Base-by-base conservation (phyloP, 1,140 invertebrate genomes). In the Saxidomus purpurata region DNA sequence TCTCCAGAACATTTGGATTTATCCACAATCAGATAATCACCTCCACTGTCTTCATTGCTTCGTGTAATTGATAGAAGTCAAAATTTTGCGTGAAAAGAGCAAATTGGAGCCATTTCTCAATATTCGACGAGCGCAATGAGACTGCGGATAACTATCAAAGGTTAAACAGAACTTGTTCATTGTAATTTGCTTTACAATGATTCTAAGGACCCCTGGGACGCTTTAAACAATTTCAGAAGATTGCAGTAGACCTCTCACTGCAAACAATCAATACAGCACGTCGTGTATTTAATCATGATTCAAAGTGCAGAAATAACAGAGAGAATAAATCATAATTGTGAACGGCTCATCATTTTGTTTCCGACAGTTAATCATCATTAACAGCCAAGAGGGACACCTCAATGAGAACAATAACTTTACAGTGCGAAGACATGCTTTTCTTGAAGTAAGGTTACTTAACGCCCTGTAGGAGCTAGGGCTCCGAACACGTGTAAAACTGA, bases 161-260 rank as follows among this genome's bases (percentile, higher is more conserved):
- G 79, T 63, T 81, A 61, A 81, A 81, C 40, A 81, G 79, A 81
- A 81, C 79, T 81, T 81, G 79, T 61, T 81, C 79, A 81, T 81
- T 81, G 47, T 81, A 81, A 81, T 81, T 81, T 81, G 79, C 36
- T 38, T 38, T 81, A 81, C 52, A 63, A 63, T 81, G 79, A 63
- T 34, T 81, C 52, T 40, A 13, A 34, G 49, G 25, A 55, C 79
- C 52, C 79, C 52, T 52, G 79, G 79, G 79, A 81, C 25, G 25
- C 6, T 81, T 61, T 61, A 81, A 81, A 81, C 79, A 81, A 38
- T 81, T 81, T 81, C 25, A 6, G 79, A 31, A 59, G 19, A 61
- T 81, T 81, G 79, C 25, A 9, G 8, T 36, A 81, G 49, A 38
- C 79, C 55, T 52, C 31, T n/a, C 43, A 47, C 17, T 77, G 74